Base-by-base conservation (phyloP, 2,113 vertebrate species). In the Glareola pratincola region DNA sequence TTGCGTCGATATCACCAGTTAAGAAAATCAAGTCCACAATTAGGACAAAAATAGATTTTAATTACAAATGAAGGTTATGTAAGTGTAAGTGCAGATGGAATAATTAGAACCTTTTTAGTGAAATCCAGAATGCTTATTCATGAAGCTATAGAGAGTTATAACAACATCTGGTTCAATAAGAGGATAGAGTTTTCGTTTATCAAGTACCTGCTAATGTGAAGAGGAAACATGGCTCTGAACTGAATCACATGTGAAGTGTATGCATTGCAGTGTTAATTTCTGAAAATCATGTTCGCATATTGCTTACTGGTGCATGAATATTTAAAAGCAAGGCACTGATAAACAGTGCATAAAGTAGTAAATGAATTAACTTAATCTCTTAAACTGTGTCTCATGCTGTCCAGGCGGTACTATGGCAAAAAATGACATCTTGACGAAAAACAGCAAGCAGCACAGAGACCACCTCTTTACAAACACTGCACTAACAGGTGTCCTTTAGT, bases 11-110 rank as follows among this genome's bases (percentile, higher is more conserved):
- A 89, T 83, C 67, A 77, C 39, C 50, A 87, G 69, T 91, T 95
- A 95, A 95, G 76, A 77, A 93, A 92, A 89, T 89, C 54, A 89
- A 93, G 54, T 79, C 72, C 81, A 87, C 79, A 87, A 76, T 95
- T 96, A 94, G 80, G 68, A 89, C 50, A 91, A 72, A 95, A 94
- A 94, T 85, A 89, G 57, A 93, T 95, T 95, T 94, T 97, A 94
- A 93, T 95, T 97, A 95, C 76, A 96, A 92, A 95, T 85, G 12
- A 93, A 92, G 54, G 19, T 94, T 96, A 86, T 69, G 14, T 93
- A 97, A 95, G 76, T 87, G 50, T 78, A 87, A 92, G 81, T 71
- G 71, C 68, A 96, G 85, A 95, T 76, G 53, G 60, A 95, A 96
- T 94, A 97, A 96, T 97, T 94, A 92, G 74, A 92, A 39, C 50